phyloP scores from a whole-genome alignment of 1,140 invertebrate genomes.

The Cephus cinctus region DNA sequence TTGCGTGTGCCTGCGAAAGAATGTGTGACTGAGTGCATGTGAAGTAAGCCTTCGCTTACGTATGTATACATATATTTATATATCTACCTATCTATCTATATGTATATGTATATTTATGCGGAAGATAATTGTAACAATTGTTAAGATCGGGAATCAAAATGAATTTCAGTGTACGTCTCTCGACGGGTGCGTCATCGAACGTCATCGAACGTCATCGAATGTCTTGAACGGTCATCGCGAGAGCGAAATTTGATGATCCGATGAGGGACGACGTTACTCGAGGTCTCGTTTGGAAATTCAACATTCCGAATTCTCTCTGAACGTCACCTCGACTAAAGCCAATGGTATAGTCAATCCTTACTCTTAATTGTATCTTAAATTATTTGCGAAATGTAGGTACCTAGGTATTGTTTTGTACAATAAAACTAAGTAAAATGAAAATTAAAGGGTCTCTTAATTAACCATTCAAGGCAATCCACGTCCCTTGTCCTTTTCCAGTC shows the following conservation, averaged over 20 bases:
- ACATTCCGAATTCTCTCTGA: no score
- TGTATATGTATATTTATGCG: not conserved
- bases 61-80: not conserved
- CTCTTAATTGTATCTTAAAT: constrained; percentile 28
- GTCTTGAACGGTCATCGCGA: no score
- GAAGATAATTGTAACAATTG: not conserved
- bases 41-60: not conserved
- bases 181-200: no score
- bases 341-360: constrained; percentile 28
- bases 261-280: constrained; percentile 35
- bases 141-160: no score
- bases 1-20: constrained; percentile 12
- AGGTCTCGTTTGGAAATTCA: constrained; percentile 37
- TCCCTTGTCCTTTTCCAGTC: not conserved
- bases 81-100: constrained; percentile 12
- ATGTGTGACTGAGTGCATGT: constrained; percentile 9
- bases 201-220: no score
- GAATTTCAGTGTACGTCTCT: no score
- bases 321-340: constrained; percentile 33
- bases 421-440: constrained; percentile 33
- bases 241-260: no score
- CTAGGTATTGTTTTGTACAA: constrained; percentile 37
- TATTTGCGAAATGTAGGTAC: constrained; percentile 27
- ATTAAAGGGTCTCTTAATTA: not conserved
- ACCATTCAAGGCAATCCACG: constrained; percentile 14